These are phyloP conservation scores for Spilogale gracilis DNA, from an alignment of 2,113 vertebrate species.

Conservation along the genomic window DNA sequence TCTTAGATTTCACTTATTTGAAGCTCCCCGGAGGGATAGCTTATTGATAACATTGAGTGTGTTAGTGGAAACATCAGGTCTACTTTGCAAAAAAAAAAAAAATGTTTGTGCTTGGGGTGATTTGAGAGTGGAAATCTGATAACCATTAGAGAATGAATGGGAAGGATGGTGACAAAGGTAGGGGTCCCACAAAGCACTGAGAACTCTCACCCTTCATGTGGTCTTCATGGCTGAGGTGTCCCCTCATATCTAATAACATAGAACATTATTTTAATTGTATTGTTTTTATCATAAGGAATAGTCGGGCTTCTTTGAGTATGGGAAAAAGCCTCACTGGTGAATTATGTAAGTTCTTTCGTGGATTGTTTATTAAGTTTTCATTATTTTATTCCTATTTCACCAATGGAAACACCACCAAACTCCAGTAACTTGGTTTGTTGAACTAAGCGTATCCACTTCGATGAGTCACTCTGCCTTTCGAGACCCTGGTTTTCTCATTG, in stretches of 20 bases:
- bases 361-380: constrained; percentile 28
- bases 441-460: background rate
- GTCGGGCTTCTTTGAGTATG: background rate
- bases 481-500: background rate
- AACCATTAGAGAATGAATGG: background rate
- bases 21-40: background rate
- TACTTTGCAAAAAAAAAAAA: constrained; percentile 35
- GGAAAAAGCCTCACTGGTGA: background rate
- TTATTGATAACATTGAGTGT: background rate
- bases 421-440: background rate
- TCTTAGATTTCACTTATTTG: background rate
- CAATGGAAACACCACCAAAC: background rate
- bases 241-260: background rate
- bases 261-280: background rate
- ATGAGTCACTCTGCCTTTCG: background rate
- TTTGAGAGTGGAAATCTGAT: constrained; percentile 40
- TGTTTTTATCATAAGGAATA: background rate
- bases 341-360: background rate
- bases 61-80: background rate
- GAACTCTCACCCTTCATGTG: background rate
- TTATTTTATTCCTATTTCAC: constrained; percentile 51
- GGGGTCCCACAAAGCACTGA: background rate
- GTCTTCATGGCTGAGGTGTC: background rate
- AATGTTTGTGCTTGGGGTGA: background rate
- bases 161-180: background rate